phyloP scores from a whole-genome alignment of 2,888 invertebrate genomes.

The Drosophila affinis region DNA sequence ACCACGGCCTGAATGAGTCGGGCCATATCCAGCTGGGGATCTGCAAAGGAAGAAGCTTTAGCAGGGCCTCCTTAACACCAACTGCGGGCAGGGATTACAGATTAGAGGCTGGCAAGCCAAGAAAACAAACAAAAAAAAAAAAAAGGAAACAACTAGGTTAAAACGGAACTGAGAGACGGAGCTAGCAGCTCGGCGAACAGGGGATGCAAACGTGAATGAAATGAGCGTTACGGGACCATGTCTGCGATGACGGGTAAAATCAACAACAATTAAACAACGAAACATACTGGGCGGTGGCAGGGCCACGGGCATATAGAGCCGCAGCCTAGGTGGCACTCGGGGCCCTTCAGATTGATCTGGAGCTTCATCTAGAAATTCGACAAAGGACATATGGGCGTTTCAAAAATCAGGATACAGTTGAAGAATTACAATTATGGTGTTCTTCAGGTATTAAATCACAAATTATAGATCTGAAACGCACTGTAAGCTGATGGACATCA shows the following conservation, averaged over 20 bases:
- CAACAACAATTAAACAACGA: slow-evolving; percentile 18
- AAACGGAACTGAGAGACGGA: slow-evolving; percentile 1
- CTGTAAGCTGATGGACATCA: not conserved
- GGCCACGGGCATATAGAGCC: slow-evolving; percentile 66
- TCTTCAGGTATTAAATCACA: not conserved
- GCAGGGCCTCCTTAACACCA: not conserved
- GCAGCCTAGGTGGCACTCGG: slow-evolving; percentile 57
- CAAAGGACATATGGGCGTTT: slow-evolving; percentile 6
- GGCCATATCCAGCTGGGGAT: slow-evolving; percentile 82
- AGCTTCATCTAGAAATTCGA: slow-evolving; percentile 63
- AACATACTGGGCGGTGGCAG: slow-evolving; percentile 70
- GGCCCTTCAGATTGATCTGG: slow-evolving; percentile 27
- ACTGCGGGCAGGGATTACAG: not conserved
- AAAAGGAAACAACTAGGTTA: slow-evolving; percentile 2
- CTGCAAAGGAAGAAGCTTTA: slow-evolving; percentile 55
- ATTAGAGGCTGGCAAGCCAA: slow-evolving; percentile 16
- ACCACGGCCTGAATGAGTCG: slow-evolving; percentile 83
- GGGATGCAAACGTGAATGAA: slow-evolving; percentile 6
- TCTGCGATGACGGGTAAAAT: slow-evolving; percentile 4
- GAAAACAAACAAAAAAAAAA: not conserved
- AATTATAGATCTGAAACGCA: not conserved
- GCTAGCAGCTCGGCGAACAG: slow-evolving; percentile 1
- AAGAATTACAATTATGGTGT: not conserved
- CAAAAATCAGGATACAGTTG: not conserved
- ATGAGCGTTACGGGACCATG: slow-evolving; percentile 16